Evolutionary conservation across 2,113 vertebrate species (phyloP), one percentile per base, ranked within the genome.

Genomic region (Synchiropus splendidus): DNA sequence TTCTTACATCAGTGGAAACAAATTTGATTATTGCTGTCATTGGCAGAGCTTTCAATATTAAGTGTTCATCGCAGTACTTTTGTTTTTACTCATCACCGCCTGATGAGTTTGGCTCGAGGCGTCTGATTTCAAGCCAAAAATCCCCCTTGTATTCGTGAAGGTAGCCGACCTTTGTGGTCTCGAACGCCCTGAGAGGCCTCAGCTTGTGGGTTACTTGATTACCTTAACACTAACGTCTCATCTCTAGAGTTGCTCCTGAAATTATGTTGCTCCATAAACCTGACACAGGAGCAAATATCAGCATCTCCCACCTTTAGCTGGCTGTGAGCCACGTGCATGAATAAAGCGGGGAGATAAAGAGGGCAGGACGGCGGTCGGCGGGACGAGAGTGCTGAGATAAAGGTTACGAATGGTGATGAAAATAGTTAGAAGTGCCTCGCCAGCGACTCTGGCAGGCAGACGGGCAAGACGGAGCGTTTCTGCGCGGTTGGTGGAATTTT

Each of bases 341-440:
- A 49, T 30, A 36, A 36, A 40, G 6, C n/a, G 31, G 32, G 40
- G 50, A 50, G 54, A 64, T 61, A 72, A 58, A 54, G 41, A 36
- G 41, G 46, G 44, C n/a, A n/a, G n/a, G 41, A 41, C 50, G 31
- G 59, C 48, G 43, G 60, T 57, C 47, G 48, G 51, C 45, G 36
- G 42, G 54, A 44, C 33, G 51, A 56, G 51, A 53, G 52, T 40
- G 48, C 42, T 1, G 42, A 61, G 53, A 58, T 73, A 68, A 72
- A 72, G 63, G 64, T 64, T 45, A 66, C 39, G 47, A 64, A 67
- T 46, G 35, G 47, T 13, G 27, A 64, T 61, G 51, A 67, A 71
- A 70, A 59, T 41, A 35, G 53, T 52, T 55, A 51, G 72, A 77
- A 77, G 51, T 74, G 66, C 61, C 33, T 43, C 21, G 64, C 59